Percentiles rank a stretch among this genome's conserved stretches.
Evolutionary conservation across 1,140 invertebrate genomes (phyloP).

Genomic region (Meloidogyne floridensis): DNA sequence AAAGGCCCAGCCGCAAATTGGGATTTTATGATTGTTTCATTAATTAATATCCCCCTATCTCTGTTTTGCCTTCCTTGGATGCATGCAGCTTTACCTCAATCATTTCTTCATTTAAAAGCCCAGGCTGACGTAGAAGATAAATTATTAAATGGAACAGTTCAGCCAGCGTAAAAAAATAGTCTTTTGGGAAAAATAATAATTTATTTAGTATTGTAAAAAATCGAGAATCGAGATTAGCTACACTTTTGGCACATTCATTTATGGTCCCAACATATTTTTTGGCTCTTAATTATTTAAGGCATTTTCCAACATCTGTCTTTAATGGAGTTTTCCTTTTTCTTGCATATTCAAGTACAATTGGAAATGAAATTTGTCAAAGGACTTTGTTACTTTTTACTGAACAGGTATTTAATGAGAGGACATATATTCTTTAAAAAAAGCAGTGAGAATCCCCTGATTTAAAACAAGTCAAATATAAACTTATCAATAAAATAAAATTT

Average conservation of each 20-base stretch:
- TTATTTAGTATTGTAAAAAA: constrained; percentile 67
- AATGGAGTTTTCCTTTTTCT: constrained; percentile 69
- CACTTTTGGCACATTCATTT: constrained; percentile 67
- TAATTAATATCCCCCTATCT: constrained; percentile 68
- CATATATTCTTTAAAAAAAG: too few relatives aligned
- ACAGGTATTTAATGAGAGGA: constrained; percentile 50
- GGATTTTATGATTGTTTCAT: constrained; percentile 68
- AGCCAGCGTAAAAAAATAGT: constrained; percentile 63
- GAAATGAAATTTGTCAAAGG: constrained; percentile 68
- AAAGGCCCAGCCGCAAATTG: constrained; percentile 69
- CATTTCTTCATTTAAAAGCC: constrained; percentile 68
- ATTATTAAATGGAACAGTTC: constrained; percentile 67
- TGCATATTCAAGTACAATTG: constrained; percentile 67
- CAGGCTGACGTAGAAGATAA: constrained; percentile 68
- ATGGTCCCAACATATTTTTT: constrained; percentile 67
- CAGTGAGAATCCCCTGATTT: too few relatives aligned
- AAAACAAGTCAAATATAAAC: too few relatives aligned
- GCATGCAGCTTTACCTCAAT: constrained; percentile 67
- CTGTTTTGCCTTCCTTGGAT: constrained; percentile 68
- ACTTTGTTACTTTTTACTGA: constrained; percentile 68
- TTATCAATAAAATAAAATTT: background rate
- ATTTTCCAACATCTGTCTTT: constrained; percentile 67
- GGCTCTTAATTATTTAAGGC: constrained; percentile 66
- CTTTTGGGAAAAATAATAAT: background rate
- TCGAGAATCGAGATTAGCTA: constrained; percentile 68